These are phyloP conservation scores for Gambusia holbrooki DNA, from an alignment of 2,113 vertebrate genomes.

Conservation along the genomic window DNA sequence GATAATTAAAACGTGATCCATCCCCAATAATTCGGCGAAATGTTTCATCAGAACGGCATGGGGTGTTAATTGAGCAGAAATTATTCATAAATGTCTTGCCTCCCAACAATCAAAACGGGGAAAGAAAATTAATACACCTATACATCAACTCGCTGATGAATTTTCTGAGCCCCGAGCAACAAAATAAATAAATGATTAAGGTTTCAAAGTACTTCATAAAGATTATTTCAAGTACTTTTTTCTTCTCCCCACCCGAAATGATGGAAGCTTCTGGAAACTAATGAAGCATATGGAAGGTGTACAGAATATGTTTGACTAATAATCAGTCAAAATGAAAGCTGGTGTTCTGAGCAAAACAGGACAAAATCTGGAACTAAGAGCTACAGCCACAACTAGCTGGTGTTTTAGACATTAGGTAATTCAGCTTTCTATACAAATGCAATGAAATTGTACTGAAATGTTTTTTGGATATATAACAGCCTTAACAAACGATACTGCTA, in stretches of 20 bases:
- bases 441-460: not conserved
- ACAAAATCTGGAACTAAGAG: not conserved
- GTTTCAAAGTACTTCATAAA: slow-evolving; percentile 43
- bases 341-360: not conserved
- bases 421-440: not conserved
- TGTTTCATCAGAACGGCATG: slow-evolving; percentile 53
- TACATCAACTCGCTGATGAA: slow-evolving; percentile 67
- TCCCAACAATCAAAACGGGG: slow-evolving; percentile 53
- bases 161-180: slow-evolving; percentile 49
- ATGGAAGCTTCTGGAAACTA: slow-evolving; percentile 40
- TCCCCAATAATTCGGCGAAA: slow-evolving; percentile 55
- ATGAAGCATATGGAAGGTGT: slow-evolving; percentile 43
- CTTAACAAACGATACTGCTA: too few species aligned
- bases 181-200: slow-evolving; percentile 73
- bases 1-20: slow-evolving; percentile 70
- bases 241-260: slow-evolving; percentile 37
- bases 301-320: slow-evolving; percentile 35
- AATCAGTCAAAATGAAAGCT: slow-evolving; percentile 24
- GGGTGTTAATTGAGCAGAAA: slow-evolving; percentile 64
- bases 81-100: slow-evolving; percentile 68
- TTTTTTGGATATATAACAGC: not conserved
- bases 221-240: slow-evolving; percentile 58
- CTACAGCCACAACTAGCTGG: not conserved
- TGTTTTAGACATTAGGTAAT: not conserved
- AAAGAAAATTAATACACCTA: slow-evolving; percentile 65